Evolutionary conservation across 2,113 vertebrate genomes (phyloP).

Genomic region (Thinocorus orbignyianus): DNA sequence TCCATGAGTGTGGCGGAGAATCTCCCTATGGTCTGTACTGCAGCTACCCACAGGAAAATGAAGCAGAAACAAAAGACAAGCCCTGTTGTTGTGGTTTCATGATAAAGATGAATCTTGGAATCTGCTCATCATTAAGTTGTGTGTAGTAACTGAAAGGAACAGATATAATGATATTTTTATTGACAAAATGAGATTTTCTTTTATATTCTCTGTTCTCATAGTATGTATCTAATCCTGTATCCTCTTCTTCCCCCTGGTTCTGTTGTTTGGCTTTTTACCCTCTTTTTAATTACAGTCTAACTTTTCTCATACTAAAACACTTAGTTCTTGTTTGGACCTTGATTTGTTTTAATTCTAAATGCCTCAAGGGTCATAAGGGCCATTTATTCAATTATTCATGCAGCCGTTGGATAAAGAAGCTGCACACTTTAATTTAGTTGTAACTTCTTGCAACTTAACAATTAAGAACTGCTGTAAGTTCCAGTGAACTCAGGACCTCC

Average conservation of each 20-base stretch:
- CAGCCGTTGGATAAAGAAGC: neutral
- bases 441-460: neutral
- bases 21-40: neutral
- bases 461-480: neutral
- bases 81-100: neutral
- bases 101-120: neutral
- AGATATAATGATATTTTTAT: neutral
- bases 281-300: neutral
- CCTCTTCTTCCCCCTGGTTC: accelerated
- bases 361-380: neutral
- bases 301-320: neutral
- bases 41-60: neutral
- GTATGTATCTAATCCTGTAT: neutral
- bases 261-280: neutral
- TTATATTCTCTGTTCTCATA: neutral
- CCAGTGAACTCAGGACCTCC: neutral
- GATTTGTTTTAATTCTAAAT: neutral
- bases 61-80: neutral
- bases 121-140: neutral
- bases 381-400: neutral
- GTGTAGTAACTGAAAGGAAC: neutral
- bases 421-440: neutral
- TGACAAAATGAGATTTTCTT: neutral
- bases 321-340: neutral
- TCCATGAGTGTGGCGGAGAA: neutral